Evolutionary conservation across 2,797 vertebrate species (phyloP).

Genomic region (Parauchenoglanis punctatus): DNA sequence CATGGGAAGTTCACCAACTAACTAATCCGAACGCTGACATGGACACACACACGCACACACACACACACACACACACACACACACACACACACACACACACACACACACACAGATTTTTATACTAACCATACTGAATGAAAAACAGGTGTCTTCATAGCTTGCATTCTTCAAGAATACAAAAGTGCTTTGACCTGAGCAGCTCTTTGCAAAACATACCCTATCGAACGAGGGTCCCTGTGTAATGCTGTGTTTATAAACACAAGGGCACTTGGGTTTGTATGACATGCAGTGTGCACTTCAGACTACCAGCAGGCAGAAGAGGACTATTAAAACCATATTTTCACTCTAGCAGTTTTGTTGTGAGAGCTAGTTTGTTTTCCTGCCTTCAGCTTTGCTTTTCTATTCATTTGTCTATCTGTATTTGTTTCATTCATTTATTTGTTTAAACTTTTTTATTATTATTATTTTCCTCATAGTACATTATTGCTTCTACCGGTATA

Average conservation of each 20-base stretch:
- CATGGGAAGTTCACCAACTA: constrained; percentile 19
- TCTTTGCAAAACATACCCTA: constrained; percentile 69
- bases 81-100: constrained; percentile 9
- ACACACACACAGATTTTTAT: constrained; percentile 54
- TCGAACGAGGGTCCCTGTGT: constrained; percentile 64
- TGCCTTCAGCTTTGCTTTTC: constrained; percentile 11
- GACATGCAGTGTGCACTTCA: constrained; percentile 67
- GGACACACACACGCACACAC: constrained; percentile 30
- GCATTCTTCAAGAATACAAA: constrained; percentile 77
- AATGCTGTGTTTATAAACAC: constrained; percentile 76
- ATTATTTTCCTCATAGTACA: background rate
- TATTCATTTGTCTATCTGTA: background rate
- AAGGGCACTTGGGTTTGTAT: constrained; percentile 68
- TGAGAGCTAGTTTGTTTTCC: constrained; percentile 25
- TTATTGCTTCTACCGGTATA: background rate
- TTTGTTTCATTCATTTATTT: background rate
- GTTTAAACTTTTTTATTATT: background rate
- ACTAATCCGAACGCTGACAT: constrained; percentile 1
- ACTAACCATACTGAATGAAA: constrained; percentile 75
- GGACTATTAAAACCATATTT: constrained; percentile 77
- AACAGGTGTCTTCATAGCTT: constrained; percentile 83
- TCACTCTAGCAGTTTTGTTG: constrained; percentile 23
- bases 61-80: constrained; percentile 11
- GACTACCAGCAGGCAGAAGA: constrained; percentile 58
- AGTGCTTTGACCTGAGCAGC: constrained; percentile 78